Base-by-base conservation (phyloP, 2,888 invertebrate genomes). In the Mythimna vitellina region DNA sequence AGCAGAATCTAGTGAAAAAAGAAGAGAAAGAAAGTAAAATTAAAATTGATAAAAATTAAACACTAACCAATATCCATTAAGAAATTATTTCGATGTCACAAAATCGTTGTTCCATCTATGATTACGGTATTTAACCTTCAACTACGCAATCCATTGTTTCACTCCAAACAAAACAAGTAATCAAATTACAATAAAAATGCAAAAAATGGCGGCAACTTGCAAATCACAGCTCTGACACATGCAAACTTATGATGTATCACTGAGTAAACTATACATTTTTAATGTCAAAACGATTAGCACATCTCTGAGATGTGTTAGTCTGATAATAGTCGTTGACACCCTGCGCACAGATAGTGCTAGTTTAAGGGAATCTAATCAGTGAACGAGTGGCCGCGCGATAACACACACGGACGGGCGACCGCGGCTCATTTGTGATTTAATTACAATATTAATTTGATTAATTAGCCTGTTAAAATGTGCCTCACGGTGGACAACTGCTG, bases 401-500 rank as follows among this genome's bases (percentile, higher is more conserved):
- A 17, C n/a, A 22, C 12, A 60, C 76, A 75, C 81, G 65, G 51
- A 9, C 49, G 46, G 29, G 14, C 22, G 65, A 62, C 51, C 1
- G 10, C 38, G 29, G 32, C 46, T 69, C 66, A 38, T 49, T 51
- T 46, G 63, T 75, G 65, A 53, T 69, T 62, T 65, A 57, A 68
- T 73, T 63, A 63, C 56, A 35, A 70, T 65, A 78, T 64, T 65
- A 32, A 66, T 65, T 68, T 35, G 32, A 54, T 64, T 29, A 65
- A 66, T 51, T 61, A 80, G 65, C 9, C 8, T 8, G 49, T 54
- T 25, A 54, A 14, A 70, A 91, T 91, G 91, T 91, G 92, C 78
- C 65, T 89, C 8, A 80, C 80, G 4, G 76, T 92, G 42, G 89
- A 88, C 8, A 86, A 88, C 57, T 93, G 90, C 65, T 92, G 90